A percentile compares a stretch with the other conserved stretches of the same genome.
Conservation (phyloP, 1,140 invertebrate species). For the Delia radicum region DNA sequence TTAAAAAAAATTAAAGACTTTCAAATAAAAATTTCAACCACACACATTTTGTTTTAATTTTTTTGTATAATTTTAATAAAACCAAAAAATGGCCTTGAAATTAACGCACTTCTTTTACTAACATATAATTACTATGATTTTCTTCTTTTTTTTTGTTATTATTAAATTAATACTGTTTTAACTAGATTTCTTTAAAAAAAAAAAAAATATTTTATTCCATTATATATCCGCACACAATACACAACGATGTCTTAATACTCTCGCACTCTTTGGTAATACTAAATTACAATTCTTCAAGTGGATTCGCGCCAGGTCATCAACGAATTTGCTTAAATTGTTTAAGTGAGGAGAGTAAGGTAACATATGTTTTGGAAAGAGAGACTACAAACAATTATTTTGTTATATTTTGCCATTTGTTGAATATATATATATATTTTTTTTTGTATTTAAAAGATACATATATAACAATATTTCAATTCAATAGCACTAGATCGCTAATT, state of each 20-base stretch:
- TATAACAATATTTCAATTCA: background rate
- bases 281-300: background rate
- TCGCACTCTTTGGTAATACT: constrained; percentile 13
- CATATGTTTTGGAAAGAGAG: background rate
- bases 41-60: too few species aligned
- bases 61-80: too few species aligned
- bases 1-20: too few species aligned
- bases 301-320: constrained; percentile 11
- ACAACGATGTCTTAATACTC: background rate
- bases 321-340: background rate
- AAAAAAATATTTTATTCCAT: background rate
- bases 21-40: too few species aligned
- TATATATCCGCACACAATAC: background rate
- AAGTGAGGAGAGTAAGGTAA: background rate
- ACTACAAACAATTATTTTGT: background rate
- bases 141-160: background rate
- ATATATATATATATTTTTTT: background rate
- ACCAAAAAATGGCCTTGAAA: background rate
- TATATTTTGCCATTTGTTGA: too few species aligned
- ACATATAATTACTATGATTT: background rate
- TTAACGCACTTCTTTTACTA: background rate
- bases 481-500: background rate
- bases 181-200: constrained; percentile 9
- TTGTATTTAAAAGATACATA: too few species aligned
- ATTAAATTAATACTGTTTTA: background rate